phyloP scores from a whole-genome alignment of 2,888 invertebrate genomes.

The Drosophila melanosoma region DNA sequence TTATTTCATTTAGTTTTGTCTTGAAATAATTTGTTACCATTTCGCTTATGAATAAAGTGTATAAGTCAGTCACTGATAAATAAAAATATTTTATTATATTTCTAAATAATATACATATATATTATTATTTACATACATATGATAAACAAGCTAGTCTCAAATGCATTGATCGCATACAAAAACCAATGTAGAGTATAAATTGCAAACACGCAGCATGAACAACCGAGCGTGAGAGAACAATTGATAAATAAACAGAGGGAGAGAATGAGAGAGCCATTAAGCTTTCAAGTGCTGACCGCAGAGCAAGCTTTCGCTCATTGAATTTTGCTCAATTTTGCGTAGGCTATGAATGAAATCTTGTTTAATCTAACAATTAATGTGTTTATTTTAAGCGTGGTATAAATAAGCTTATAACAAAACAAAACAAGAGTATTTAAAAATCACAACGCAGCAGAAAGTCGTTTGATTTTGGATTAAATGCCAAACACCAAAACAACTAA shows the following conservation, averaged over 20 bases:
- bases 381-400: constrained; percentile 8
- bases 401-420: constrained; percentile 22
- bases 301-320: constrained; percentile 9
- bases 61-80: background rate
- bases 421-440: background rate
- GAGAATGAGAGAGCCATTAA: background rate
- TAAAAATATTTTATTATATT: background rate
- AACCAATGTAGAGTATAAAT: background rate
- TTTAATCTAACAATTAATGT: background rate
- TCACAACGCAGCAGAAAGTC: background rate
- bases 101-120: background rate
- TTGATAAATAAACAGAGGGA: background rate
- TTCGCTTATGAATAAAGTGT: background rate
- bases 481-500: constrained; percentile 34
- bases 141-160: background rate
- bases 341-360: background rate
- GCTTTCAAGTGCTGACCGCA: constrained; percentile 6
- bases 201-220: background rate
- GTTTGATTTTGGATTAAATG: constrained; percentile 37
- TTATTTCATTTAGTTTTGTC: background rate
- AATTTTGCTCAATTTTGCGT: constrained; percentile 1
- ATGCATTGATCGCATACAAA: background rate
- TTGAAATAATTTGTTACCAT: background rate
- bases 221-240: background rate
- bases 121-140: background rate